phyloP scores from a whole-genome alignment of 2,888 invertebrate species.

The Anthrax anthrax region DNA sequence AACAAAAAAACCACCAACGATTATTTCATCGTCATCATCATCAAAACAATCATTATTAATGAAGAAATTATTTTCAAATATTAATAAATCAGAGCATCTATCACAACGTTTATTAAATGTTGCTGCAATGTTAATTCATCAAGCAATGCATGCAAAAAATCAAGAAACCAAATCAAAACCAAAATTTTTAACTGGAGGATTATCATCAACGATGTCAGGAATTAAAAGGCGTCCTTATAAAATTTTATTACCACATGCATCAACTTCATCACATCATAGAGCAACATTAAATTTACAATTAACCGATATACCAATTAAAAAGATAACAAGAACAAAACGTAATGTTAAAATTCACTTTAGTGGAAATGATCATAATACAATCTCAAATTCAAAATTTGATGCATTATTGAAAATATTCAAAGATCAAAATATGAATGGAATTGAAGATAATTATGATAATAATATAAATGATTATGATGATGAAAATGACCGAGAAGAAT shows the following conservation, averaged over 20 bases:
- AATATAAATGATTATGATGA: not conserved
- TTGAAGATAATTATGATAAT: not conserved
- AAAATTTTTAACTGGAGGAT: too few species aligned
- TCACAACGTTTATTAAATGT: conserved; percentile 11
- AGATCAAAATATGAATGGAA: not conserved
- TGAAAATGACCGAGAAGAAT: not conserved
- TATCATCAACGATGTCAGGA: not conserved
- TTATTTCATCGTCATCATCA: not conserved
- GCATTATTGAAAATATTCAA: not conserved
- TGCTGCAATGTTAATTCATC: conserved; percentile 10
- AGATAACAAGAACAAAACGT: conserved; percentile 1
- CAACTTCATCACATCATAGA: not conserved
- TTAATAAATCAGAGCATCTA: conserved; percentile 9
- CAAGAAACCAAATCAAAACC: not conserved
- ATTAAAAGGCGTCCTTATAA: not conserved
- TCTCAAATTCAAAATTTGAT: not conserved
- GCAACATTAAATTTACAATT: conserved; percentile 2
- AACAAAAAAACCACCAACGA: not conserved
- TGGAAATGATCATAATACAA: not conserved
- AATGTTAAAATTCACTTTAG: not conserved
- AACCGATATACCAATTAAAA: conserved; percentile 1
- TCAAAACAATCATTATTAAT: not conserved
- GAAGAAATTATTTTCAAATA: conserved; percentile 3
- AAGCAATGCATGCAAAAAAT: not conserved
- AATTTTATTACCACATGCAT: not conserved